Conservation (phyloP, 53 echinoderm and acorn worm species). For the Actinopyga echinites region DNA sequence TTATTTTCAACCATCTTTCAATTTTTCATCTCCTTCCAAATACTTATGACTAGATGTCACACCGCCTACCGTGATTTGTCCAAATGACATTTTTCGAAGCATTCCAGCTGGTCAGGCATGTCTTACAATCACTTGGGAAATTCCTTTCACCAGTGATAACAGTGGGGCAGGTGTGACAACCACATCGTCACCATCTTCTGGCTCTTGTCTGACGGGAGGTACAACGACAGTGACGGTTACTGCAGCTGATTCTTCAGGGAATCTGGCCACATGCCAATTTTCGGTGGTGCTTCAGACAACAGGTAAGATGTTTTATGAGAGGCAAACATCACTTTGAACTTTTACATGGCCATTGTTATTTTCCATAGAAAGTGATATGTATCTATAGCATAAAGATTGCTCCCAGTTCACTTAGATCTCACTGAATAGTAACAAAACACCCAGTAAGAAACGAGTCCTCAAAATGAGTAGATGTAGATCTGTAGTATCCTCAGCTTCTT, state of each 20-base stretch:
- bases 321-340: too few relatives aligned
- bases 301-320: neutral
- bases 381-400: too few relatives aligned
- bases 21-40: neutral
- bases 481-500: too few relatives aligned
- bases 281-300: neutral
- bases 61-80: slow-evolving; percentile 2
- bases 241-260: neutral
- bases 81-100: neutral
- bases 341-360: too few relatives aligned
- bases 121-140: neutral
- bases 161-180: neutral
- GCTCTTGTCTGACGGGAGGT: neutral
- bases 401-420: too few relatives aligned
- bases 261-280: neutral
- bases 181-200: neutral
- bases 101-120: neutral
- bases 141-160: neutral
- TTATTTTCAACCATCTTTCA: neutral
- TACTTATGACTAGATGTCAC: neutral
- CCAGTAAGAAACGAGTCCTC: too few relatives aligned
- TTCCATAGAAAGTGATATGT: too few relatives aligned
- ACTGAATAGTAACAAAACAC: too few relatives aligned
- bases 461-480: too few relatives aligned
- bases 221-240: neutral